These are phyloP conservation scores for Rhabdomys dilectus DNA, from an alignment of 2,113 vertebrate species.

Conservation along the genomic window DNA sequence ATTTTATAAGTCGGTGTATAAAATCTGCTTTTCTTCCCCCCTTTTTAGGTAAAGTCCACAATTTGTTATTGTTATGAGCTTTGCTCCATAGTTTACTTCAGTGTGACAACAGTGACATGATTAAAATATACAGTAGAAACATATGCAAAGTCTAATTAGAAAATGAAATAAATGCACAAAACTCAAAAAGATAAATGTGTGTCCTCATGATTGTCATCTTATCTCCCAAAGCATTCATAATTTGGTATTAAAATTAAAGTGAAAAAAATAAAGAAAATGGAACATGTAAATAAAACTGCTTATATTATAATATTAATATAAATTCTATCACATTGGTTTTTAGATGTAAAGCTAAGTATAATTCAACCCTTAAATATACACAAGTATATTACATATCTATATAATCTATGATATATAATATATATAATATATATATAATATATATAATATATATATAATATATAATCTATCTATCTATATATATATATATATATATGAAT, in stretches of 20 bases:
- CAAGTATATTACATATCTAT: not conserved
- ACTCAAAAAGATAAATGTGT: not conserved
- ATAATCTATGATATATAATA: not conserved
- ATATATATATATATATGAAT: no score
- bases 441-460: no score
- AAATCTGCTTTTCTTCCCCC: not conserved
- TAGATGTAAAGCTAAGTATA: not conserved
- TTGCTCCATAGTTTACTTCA: not conserved
- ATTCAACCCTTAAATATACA: not conserved
- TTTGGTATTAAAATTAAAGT: not conserved
- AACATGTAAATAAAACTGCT: not conserved
- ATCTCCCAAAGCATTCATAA: not conserved
- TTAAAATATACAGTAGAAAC: conserved; percentile 23
- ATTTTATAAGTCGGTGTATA: not conserved
- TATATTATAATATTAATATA: not conserved
- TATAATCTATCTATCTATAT: no score
- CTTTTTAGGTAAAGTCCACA: not conserved
- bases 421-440: no score
- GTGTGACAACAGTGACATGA: not conserved
- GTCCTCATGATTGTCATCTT: not conserved
- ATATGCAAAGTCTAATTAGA: not conserved
- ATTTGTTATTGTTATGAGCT: not conserved
- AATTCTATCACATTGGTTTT: not conserved
- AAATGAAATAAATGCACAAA: not conserved
- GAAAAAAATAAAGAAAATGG: not conserved